phyloP scores from a whole-genome alignment of 2,888 invertebrate species.

The Eristalis pertinax region DNA sequence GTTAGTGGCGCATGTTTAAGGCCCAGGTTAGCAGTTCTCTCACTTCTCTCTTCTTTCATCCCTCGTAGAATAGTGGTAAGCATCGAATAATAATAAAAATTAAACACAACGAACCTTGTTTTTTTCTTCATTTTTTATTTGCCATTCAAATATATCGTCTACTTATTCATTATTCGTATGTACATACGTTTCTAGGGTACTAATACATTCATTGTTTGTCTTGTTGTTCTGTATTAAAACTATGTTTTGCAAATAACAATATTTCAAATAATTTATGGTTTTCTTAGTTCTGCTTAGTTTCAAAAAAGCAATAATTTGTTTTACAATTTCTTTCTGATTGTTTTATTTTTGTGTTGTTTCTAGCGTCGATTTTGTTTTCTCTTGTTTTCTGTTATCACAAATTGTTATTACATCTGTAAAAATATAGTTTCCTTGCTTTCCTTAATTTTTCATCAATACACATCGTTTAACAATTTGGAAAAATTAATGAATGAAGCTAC shows the following conservation, averaged over 20 bases:
- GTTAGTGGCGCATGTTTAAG: too few species aligned
- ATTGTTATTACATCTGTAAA: slow-evolving; percentile 26
- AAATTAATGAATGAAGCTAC: background rate
- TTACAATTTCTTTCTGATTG: background rate
- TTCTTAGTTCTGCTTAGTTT: slow-evolving; percentile 8
- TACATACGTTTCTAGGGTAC: background rate
- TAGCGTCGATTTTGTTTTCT: background rate
- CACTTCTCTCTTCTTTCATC: too few species aligned
- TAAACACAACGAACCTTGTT: background rate
- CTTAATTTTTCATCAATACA: background rate
- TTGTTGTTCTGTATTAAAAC: slow-evolving; percentile 19
- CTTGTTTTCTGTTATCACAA: slow-evolving; percentile 30
- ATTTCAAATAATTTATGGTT: background rate
- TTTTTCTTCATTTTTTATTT: slow-evolving; percentile 30
- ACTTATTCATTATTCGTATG: slow-evolving; percentile 29
- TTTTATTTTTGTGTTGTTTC: background rate
- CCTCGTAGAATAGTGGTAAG: background rate
- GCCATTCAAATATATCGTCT: slow-evolving; percentile 33
- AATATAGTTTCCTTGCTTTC: slow-evolving; percentile 12
- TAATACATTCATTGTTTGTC: slow-evolving; percentile 15
- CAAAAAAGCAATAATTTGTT: background rate
- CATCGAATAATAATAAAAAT: too few species aligned
- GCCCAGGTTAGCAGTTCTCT: too few species aligned
- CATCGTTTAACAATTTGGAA: slow-evolving; percentile 7
- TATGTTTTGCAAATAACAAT: slow-evolving; percentile 6